Conservation (phyloP, 1,140 invertebrate species). For the Sycobia sp. region DNA sequence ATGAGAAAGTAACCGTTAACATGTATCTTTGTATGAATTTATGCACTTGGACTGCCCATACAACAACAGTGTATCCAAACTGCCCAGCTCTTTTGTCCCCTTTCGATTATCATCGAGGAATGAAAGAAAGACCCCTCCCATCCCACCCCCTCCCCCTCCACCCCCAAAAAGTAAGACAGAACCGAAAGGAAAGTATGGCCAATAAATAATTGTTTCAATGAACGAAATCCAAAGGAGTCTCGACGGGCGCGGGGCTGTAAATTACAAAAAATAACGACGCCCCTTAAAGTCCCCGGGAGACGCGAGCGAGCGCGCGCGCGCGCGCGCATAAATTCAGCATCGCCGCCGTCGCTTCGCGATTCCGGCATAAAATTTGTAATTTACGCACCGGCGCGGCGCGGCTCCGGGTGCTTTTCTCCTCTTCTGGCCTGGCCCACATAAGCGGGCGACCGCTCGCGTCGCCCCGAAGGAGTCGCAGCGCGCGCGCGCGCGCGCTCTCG, state of each 20-base stretch:
- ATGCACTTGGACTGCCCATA: too few species aligned
- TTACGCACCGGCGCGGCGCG: neutral
- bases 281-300: neutral
- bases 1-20: too few species aligned
- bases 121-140: neutral
- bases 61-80: too few species aligned
- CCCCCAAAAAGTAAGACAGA: too few species aligned
- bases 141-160: neutral
- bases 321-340: neutral
- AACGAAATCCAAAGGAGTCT: too few species aligned
- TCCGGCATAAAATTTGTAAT: conserved; percentile 3
- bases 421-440: neutral
- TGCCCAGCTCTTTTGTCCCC: too few species aligned
- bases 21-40: too few species aligned
- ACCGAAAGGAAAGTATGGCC: too few species aligned
- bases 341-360: neutral
- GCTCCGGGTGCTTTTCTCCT: too few species aligned
- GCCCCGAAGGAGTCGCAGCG: conserved; percentile 7
- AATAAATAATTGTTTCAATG: too few species aligned
- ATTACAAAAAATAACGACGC: neutral
- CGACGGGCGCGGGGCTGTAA: too few species aligned
- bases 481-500: neutral
- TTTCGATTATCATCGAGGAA: too few species aligned
- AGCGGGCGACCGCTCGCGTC: conserved; percentile 26
- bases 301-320: neutral